Percentiles rank a stretch among this genome's conserved stretches.
Evolutionary conservation across 2,113 vertebrate genomes (phyloP).

Genomic region (Origma solitaria): DNA sequence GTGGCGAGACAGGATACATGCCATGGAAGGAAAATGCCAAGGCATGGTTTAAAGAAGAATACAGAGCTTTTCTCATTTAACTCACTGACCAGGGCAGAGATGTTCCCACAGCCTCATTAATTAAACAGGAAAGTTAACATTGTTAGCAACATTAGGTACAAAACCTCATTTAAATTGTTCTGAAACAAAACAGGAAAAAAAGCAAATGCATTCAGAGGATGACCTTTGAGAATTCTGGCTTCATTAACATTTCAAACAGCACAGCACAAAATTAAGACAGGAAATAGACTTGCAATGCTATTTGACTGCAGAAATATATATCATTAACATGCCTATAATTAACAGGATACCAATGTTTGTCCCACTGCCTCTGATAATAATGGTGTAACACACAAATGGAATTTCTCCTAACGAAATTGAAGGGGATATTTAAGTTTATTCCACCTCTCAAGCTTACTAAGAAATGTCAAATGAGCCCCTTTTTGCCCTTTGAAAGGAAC

Average conservation of each 20-base stretch:
- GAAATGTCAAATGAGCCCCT: background rate
- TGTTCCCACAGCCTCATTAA: conserved; percentile 35
- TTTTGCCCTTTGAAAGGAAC: background rate
- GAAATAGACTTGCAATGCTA: conserved; percentile 26
- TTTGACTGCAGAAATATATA: conserved; percentile 48
- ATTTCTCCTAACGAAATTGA: background rate
- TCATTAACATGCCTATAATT: conserved; percentile 63
- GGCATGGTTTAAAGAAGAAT: background rate
- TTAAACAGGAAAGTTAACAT: conserved; percentile 54
- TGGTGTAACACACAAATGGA: conserved; percentile 6
- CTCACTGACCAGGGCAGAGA: conserved; percentile 54
- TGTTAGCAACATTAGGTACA: conserved; percentile 59
- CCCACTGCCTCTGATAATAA: conserved; percentile 45
- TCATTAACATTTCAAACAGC: conserved; percentile 72
- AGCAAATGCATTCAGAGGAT: conserved; percentile 56
- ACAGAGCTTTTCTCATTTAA: conserved; percentile 9
- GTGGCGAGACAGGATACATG: background rate
- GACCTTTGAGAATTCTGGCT: conserved; percentile 75
- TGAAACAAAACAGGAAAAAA: conserved; percentile 57
- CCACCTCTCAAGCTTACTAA: background rate
- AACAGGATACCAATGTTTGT: conserved; percentile 48
- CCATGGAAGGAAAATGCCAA: background rate
- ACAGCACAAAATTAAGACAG: conserved; percentile 64
- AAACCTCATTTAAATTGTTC: conserved; percentile 69
- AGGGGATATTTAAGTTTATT: background rate